phyloP scores from a whole-genome alignment of 2,113 vertebrate genomes.

The Pterocles burchelli region DNA sequence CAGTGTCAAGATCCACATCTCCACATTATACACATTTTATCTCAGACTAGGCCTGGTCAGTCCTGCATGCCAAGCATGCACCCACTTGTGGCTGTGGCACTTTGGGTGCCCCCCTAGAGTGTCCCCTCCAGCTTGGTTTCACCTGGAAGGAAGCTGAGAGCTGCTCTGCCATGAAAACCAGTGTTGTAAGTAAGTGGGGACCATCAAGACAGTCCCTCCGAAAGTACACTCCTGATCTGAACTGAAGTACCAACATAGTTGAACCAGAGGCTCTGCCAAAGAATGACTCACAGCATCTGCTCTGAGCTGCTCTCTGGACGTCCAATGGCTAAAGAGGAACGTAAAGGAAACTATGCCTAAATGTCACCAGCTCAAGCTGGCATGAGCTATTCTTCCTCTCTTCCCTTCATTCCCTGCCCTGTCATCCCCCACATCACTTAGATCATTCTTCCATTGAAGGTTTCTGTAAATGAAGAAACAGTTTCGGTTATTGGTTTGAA shows the following conservation, averaged over 20 bases:
- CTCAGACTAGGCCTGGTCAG: not conserved
- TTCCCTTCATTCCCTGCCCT: not conserved
- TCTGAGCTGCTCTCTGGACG: not conserved
- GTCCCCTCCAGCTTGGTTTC: not conserved
- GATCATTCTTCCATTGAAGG: not conserved
- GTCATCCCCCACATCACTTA: not conserved
- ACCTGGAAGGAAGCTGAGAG: not conserved
- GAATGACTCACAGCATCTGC: not conserved
- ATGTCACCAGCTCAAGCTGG: not conserved
- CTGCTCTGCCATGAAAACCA: not conserved
- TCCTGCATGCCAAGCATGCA: fast-evolving
- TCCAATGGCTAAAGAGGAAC: not conserved
- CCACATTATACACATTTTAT: not conserved
- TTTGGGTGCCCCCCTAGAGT: not conserved
- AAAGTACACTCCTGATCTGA: not conserved
- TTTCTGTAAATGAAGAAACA: not conserved
- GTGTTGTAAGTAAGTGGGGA: not conserved
- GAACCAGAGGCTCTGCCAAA: not conserved
- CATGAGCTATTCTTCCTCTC: not conserved
- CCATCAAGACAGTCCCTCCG: not conserved
- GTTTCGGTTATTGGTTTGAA: not conserved
- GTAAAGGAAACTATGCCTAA: not conserved
- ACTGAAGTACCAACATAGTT: not conserved
- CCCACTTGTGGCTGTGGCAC: fast-evolving
- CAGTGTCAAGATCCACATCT: not conserved